Conservation (phyloP, 2,113 vertebrate genomes). For the Aleadryas rufinucha region DNA sequence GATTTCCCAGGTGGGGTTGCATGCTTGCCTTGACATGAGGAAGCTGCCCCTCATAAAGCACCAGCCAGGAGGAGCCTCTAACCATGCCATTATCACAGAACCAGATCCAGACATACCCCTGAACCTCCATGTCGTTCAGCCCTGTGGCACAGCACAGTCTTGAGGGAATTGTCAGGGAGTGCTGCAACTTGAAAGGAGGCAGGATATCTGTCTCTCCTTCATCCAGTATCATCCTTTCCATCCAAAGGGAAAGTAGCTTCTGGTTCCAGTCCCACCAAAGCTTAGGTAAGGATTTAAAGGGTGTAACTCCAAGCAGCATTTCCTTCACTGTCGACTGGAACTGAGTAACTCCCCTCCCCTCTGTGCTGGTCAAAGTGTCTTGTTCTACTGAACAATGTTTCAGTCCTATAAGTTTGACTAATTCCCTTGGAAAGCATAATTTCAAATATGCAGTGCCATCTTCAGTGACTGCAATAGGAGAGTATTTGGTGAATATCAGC, state of each 20-base stretch:
- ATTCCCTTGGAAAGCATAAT: neutral
- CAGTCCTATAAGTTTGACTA: neutral
- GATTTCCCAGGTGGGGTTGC: neutral
- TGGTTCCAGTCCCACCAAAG: neutral
- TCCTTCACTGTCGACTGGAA: neutral
- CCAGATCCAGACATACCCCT: neutral
- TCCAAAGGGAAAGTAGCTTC: neutral
- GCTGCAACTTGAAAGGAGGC: neutral
- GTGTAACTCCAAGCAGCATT: neutral
- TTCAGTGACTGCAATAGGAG: neutral
- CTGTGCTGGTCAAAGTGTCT: neutral
- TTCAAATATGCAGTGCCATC: neutral
- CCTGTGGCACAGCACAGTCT: neutral
- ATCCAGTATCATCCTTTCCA: neutral
- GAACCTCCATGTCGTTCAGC: rapidly evolving
- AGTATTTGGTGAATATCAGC: neutral
- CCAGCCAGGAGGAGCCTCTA: neutral
- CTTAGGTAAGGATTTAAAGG: neutral
- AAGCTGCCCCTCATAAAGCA: neutral
- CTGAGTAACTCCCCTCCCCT: neutral
- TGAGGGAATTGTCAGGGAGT: too few relatives aligned
- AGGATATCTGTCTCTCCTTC: neutral
- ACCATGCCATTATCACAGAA: neutral
- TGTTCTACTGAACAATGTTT: neutral
- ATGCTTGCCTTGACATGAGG: neutral